Conservation (phyloP, 2,888 invertebrate genomes). For the Drosophila anceps region DNA sequence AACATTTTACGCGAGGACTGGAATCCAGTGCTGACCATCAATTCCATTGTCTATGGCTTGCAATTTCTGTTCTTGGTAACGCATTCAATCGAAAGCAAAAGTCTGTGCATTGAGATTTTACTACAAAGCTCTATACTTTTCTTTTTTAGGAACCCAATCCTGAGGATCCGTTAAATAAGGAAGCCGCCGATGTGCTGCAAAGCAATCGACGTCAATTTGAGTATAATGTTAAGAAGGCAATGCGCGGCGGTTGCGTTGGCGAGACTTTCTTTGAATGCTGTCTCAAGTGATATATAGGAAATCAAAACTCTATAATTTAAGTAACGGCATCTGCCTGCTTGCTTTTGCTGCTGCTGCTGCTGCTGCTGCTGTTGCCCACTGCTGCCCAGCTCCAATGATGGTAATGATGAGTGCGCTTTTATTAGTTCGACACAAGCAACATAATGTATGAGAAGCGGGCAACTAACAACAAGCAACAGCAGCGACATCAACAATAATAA, state of each 20-base stretch:
- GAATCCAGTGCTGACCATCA: conserved; percentile 99
- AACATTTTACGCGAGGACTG: conserved; percentile 99
- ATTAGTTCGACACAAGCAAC: conserved; percentile 78
- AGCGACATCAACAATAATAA: conserved; percentile 20
- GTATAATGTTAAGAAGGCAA: conserved; percentile 97
- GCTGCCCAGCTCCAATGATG: conserved; percentile 64
- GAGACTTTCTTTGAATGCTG: conserved; percentile 97
- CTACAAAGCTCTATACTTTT: neutral
- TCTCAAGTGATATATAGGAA: conserved; percentile 93
- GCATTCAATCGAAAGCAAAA: too few relatives aligned
- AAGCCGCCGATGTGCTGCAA: conserved; percentile 98
- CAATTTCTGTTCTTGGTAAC: conserved; percentile 97
- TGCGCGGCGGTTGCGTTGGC: conserved; percentile 98
- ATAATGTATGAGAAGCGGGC: conserved; percentile 1
- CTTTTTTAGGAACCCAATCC: conserved; percentile 96
- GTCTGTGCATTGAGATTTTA: neutral
- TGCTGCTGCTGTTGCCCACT: conserved; percentile 61
- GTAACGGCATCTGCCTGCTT: conserved; percentile 82
- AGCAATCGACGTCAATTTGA: conserved; percentile 97
- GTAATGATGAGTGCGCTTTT: conserved; percentile 83
- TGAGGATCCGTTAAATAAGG: conserved; percentile 99
- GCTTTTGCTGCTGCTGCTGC: conserved; percentile 61
- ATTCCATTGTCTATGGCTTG: conserved; percentile 98
- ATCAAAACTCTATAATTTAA: conserved; percentile 85
- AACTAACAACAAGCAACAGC: neutral